Evolutionary conservation across 1,140 invertebrate genomes (phyloP), one percentile per base, ranked within the genome.

Genomic region (Saxidomus purpurata): DNA sequence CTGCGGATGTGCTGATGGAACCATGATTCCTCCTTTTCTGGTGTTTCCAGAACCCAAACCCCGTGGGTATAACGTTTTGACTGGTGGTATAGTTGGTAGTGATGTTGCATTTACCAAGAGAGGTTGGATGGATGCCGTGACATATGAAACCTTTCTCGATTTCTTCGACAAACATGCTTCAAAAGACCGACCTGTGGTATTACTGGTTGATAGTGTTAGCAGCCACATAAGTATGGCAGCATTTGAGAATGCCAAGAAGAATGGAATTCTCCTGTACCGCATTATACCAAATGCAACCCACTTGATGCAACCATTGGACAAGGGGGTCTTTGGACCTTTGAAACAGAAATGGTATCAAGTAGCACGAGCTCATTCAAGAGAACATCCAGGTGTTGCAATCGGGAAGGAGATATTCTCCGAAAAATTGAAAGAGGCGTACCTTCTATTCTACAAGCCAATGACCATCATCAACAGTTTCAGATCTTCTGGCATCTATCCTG

Each of bases 211-310:
- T 38, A 83, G 83, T 85, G 74, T 91, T 0, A 84, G 80, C 19
- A 89, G 87, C 31, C 90, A 90, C n/a, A 59, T 81, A 9, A 59
- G 52, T 28, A 55, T 81, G 47, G 15, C 9, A 34, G 55, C 77
- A 15, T 91, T 87, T 79, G 31, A 76, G n/a, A 40, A 79, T 25
- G 89, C 74, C 13, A 81, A 34, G 19, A 19, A 47, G 38, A 69
- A 74, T n/a, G 69, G 79, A 17, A 88, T 87, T 47, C 47, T 82
- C 40, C 28, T 91, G 36, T 91, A 90, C 52, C 43, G 89, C 19
- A 47, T 90, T 69, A 49, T 90, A n/a, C 74, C 84, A 25, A 88
- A 91, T 90, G 90, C 85, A 22, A 91, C 74, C 38, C 84, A 91
- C 71, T n/a, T 91, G 0, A 87, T 91, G 85, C 90, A 91, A 34